phyloP scores from a whole-genome alignment of 2,888 invertebrate genomes.

The Eucera pruinosa region DNA sequence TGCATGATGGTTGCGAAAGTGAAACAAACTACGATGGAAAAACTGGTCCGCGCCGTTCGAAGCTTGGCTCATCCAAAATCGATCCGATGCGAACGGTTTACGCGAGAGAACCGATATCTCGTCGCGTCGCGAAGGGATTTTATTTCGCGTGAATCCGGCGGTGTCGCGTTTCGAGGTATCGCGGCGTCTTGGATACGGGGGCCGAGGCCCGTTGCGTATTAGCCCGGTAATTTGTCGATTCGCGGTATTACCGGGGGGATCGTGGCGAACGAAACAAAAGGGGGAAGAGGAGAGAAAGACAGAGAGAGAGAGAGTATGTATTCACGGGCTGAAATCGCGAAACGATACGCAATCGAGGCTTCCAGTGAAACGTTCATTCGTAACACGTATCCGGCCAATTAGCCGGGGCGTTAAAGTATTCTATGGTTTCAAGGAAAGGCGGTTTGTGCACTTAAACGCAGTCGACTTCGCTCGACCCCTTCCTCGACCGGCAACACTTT shows the following conservation, averaged over 20 bases:
- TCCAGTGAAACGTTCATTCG: slow-evolving; percentile 60
- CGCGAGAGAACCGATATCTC: slow-evolving; percentile 15
- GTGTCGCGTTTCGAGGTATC: background rate
- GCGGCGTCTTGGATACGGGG: background rate
- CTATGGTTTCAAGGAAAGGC: slow-evolving; percentile 77
- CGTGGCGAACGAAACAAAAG: too few relatives aligned
- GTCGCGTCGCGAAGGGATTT: slow-evolving; percentile 1
- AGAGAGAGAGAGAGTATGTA: background rate
- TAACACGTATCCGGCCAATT: slow-evolving; percentile 74
- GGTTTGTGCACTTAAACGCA: slow-evolving; percentile 76
- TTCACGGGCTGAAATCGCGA: background rate
- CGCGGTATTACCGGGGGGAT: background rate
- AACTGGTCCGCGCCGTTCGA: slow-evolving; percentile 14
- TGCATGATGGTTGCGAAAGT: slow-evolving; percentile 56
- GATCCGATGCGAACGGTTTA: slow-evolving; percentile 23
- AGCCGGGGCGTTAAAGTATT: slow-evolving; percentile 81
- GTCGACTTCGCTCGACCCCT: slow-evolving; percentile 66
- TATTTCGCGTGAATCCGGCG: background rate
- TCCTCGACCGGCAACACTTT: slow-evolving; percentile 57
- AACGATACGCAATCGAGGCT: slow-evolving; percentile 40
- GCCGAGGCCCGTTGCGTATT: too few relatives aligned
- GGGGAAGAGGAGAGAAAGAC: background rate
- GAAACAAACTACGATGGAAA: slow-evolving; percentile 55
- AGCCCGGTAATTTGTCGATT: background rate
- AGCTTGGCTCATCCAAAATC: slow-evolving; percentile 24